Base-by-base conservation (phyloP, 2,797 vertebrate genomes). In the Sebastes aleutianus region DNA sequence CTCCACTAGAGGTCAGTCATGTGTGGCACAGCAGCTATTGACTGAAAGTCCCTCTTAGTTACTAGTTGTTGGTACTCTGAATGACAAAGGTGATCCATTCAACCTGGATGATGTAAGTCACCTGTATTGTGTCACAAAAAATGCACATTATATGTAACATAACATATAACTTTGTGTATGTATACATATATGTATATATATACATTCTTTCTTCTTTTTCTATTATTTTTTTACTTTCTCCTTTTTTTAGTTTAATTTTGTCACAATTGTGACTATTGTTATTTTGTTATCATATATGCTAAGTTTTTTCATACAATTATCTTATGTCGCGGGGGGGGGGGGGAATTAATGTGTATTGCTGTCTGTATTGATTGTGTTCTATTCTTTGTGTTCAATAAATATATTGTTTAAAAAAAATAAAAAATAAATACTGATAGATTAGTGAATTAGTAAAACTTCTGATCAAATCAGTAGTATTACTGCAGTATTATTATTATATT, bases 1-100 rank as follows among this genome's bases (percentile, higher is more conserved):
- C 8, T 43, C 76, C 76, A 70, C 63, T 56, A 79, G 72, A 39
- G 24, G 53, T 43, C 73, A 76, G 63, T 32, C 16, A 32, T 12
- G 57, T 70, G 54, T 22, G 27, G 34, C 67, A 29, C 11, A 6
- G 24, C 12, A 54, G 8, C 26, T 6, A 32, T 65, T 27, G 6
- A 16, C 26, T 11, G 10, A 24, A 57, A 24, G 11, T 26, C 3
- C 2, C 11, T 54, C 13, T 26, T 10, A 43, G 6, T 4, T 66
- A 26, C 36, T 39, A 18, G 26, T n/a, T n/a, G 56, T 24, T 26
- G 3, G 24, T 16, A 58, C 56, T 26, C 12, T 27, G 56, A 58
- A 26, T 24, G 53, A 22, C n/a, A 24, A 50, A 56, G 11, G 53
- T 54, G 50, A 54, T 54, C 20, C 20, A 54, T 20, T 54, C 50